Base-by-base conservation (phyloP, 2,113 vertebrate genomes). In the Otolemur garnettii region DNA sequence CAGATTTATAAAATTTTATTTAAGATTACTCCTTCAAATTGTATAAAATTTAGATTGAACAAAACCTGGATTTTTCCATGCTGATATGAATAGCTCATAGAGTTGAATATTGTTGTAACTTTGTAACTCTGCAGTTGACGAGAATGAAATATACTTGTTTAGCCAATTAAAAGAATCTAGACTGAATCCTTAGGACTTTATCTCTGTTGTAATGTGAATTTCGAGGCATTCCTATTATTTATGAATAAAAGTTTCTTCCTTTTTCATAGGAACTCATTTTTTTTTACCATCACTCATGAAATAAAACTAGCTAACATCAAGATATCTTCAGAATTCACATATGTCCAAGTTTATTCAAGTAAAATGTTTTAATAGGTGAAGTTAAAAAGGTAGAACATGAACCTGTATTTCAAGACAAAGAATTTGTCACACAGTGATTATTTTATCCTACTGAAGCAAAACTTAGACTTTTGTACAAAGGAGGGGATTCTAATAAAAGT, bases 401-500 rank as follows among this genome's bases (percentile, higher is more conserved):
- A 45, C 4, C 53, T 82, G 4, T 79, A 90, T 87, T 75, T 83
- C 6, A 91, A 91, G 35, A 86, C 7, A 69, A 89, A 91, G 1
- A n/a, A 4, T 82, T 77, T 85, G 8, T 33, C 8, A 77, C 78
- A 60, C 53, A 59, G 18, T 85, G 7, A 22, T 50, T 71, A 72
- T 64, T 53, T 53, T 53, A 35, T 71, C 21, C 66, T 33, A 64
- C 24, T 69, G 69, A 95, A 93, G 84, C 15, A 28, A 50, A 87
- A 93, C 26, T 92, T 87, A 87, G n/a, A 88, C 28, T 85, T 28
- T 68, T 26, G 21, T 71, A 24, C n/a, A 72, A 93, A 83, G 21
- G 55, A 79, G 3, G 80, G 5, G 1, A 86, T 53, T 91, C 5
- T 50, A 93, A 75, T 90, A 38, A 75, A 86, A 80, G 3, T 22